Evolutionary conservation across 2,888 invertebrate genomes (phyloP).

Genomic region (Linhomoeus sp.): DNA sequence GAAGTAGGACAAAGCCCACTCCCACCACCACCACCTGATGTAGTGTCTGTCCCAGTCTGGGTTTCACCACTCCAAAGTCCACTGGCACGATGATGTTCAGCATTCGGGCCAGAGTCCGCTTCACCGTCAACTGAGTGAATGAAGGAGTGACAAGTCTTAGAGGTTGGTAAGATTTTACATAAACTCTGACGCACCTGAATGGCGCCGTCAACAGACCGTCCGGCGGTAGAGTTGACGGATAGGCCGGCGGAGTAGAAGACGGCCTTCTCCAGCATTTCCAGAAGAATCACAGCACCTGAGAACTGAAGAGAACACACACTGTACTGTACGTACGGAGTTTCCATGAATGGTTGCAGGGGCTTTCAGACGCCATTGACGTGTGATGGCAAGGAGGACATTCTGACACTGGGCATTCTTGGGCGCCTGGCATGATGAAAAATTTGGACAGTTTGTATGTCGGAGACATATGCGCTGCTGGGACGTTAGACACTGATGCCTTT

Average conservation of each 20-base stretch:
- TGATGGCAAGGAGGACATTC: too few species aligned
- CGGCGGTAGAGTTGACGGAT: constrained; percentile 52
- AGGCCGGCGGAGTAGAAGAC: constrained; percentile 75
- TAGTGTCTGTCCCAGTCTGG: constrained; percentile 64
- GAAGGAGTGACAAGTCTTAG: too few species aligned
- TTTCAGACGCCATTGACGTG: too few species aligned
- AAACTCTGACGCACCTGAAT: constrained; percentile 18
- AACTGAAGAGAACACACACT: background rate
- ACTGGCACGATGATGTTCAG: constrained; percentile 78
- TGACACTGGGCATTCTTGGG: too few species aligned
- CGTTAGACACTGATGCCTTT: too few species aligned
- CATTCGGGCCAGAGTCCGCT: constrained; percentile 73
- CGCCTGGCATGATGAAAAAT: too few species aligned
- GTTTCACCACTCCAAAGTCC: constrained; percentile 87
- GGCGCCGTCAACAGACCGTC: constrained; percentile 31
- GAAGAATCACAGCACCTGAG: constrained; percentile 23
- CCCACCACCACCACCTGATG: constrained; percentile 67
- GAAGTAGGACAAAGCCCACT: constrained; percentile 63
- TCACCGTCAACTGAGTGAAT: constrained; percentile 47
- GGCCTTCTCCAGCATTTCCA: constrained; percentile 44
- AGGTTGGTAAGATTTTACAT: too few species aligned
- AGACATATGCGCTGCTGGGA: too few species aligned
- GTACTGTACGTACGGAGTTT: too few species aligned
- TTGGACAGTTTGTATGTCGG: too few species aligned
- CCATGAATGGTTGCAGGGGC: too few species aligned